Base-by-base conservation (phyloP, 2,113 vertebrate species). In the Rhinolophus ferrumequinum region DNA sequence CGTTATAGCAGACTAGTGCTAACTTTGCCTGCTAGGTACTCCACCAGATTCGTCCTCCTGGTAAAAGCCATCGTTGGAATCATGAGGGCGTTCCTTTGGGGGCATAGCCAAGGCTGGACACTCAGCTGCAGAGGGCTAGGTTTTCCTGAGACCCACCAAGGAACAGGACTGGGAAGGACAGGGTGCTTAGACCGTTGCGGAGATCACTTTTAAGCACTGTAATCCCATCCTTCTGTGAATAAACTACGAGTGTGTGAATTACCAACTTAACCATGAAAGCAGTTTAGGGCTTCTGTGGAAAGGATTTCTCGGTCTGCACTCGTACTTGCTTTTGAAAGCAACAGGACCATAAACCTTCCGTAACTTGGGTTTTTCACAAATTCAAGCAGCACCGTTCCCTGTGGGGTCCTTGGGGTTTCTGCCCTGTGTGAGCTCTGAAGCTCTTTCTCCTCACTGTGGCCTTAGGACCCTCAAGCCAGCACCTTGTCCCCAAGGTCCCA, bases 1-100 rank as follows among this genome's bases (percentile, higher is more conserved):
- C 3, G 5, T 38, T 4, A 6, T 11, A 0, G 24, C 26, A 2
- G 3, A 4, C 12, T 2, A 8, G 19, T 21, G 44, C n/a, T 7
- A 33, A 16, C 56, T 30, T 12, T 4, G 58, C 18, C 30, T 9
- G 13, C 73, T 26, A 5, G 7, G 24, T 21, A 9, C 3, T 16
- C 72, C 5, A 14, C 73, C 13, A 15, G 52, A 22, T 2, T 10
- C 6, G 4, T 28, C 75, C 28, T 66, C 58, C 19, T 5, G 56
- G 30, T 75, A 35, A 64, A 56, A 1, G 28, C 58, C 58, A 16
- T 35, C 47, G 18, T 66, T 7, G 15, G 33, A 35, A 30, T 44
- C 69, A 41, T 5, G 16, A 73, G 24, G 67, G 22, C 3, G 3
- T 77, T 58, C 35, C 58, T 8, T 2, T 30, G 8, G 56, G 56